Evolutionary conservation across 2,888 invertebrate genomes (phyloP), one percentile per base, ranked within the genome.

Genomic region (Deladenus siricidicola): DNA sequence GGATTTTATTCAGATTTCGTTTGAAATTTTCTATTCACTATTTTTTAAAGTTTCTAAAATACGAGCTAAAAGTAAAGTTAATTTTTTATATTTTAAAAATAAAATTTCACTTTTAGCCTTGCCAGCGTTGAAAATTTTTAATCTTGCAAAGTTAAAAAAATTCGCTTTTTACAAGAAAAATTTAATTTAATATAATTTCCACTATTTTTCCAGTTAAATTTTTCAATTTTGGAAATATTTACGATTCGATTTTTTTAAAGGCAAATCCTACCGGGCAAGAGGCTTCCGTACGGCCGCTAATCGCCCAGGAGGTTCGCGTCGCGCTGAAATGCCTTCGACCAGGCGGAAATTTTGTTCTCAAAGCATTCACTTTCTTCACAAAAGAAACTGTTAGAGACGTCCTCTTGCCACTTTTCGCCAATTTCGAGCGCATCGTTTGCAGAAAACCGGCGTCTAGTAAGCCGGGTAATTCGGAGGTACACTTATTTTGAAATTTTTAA

Each of bases 381-480:
- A n/a, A 23, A 1, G 43, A 54, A 4, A 65, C 63, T 10, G 44
- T 45, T 28, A 50, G 8, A 34, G 8, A 53, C 30, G 45, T 70
- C 17, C 47, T 72, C 29, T 10, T 23, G 19, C 51, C 29, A 19
- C 44, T 70, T 8, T 48, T 53, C 3, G 6, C 19, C n/a, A 29
- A 53, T 53, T 53, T 53, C 4, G 19, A 39, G 19, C n/a, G 24
- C 30, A 63, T 70, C 6, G 39, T 53, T 10, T 49, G 67, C 21
- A 44, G 45, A 29, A 71, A 71, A 45, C 71, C 71, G 24, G 51
- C 65, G 17, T 58, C 64, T 24, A 63, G 63, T 45, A 71, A 71
- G 52, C 63, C 70, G 1, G 68, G 71, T n/a, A 71, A 73, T 53
- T 67, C 66, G 8, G 71, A 71, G 58, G 68, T 70, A 10, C 30